These are phyloP conservation scores for Mythimna pallens DNA, from an alignment of 2,888 invertebrate species.

Conservation along the genomic window DNA sequence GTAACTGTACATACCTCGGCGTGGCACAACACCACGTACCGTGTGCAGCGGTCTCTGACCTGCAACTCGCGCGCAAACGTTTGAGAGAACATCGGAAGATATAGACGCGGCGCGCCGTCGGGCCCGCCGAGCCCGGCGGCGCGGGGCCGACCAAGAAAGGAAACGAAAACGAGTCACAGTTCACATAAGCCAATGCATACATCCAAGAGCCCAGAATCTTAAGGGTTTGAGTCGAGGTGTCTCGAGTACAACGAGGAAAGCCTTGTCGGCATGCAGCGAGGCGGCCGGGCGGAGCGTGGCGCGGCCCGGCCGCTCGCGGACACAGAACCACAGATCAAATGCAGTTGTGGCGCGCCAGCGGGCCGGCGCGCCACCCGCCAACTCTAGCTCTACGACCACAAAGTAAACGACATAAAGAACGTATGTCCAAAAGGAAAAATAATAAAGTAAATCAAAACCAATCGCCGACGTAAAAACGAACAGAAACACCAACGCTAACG, in stretches of 20 bases:
- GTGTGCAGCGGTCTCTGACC: slow-evolving; percentile 65
- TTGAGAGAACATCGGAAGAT: slow-evolving; percentile 80
- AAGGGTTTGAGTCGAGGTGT: slow-evolving; percentile 90
- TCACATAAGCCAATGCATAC: slow-evolving; percentile 91
- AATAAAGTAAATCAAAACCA: slow-evolving; percentile 83
- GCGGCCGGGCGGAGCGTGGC: slow-evolving; percentile 81
- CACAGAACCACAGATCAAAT: slow-evolving; percentile 91
- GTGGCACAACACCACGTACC: slow-evolving; percentile 68
- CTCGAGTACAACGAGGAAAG: slow-evolving; percentile 89
- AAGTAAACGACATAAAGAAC: slow-evolving; percentile 86
- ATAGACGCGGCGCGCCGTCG: slow-evolving; percentile 87
- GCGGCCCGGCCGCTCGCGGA: slow-evolving; percentile 81
- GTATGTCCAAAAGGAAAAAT: slow-evolving; percentile 77
- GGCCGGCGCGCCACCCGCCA: slow-evolving; percentile 86
- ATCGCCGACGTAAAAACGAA: slow-evolving; percentile 87
- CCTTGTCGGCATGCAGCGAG: slow-evolving; percentile 89
- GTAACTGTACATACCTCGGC: slow-evolving; percentile 75
- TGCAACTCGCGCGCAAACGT: slow-evolving; percentile 72
- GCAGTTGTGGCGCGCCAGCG: slow-evolving; percentile 87
- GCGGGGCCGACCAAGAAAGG: slow-evolving; percentile 88
- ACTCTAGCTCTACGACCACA: slow-evolving; percentile 89
- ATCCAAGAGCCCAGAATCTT: slow-evolving; percentile 91
- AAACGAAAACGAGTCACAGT: slow-evolving; percentile 91
- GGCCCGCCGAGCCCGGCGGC: slow-evolving; percentile 80
- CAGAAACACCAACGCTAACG: slow-evolving; percentile 90